Conservation (phyloP, 2,888 invertebrate species). For the Dorcus parallelipipedus region DNA sequence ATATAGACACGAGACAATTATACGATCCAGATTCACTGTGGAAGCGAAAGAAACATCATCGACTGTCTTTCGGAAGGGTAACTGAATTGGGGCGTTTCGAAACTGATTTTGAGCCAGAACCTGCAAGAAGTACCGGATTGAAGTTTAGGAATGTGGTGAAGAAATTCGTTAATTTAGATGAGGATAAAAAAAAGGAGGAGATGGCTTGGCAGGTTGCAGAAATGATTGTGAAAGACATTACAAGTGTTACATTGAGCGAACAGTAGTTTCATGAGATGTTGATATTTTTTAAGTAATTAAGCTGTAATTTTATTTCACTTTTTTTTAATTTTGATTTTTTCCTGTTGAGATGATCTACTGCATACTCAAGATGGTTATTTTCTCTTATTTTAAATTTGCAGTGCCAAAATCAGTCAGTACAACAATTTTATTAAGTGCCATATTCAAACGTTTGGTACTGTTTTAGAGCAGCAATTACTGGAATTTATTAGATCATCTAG, state of each 20-base stretch:
- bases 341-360: too few relatives aligned
- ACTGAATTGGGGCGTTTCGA: slow-evolving; percentile 88
- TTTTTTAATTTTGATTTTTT: neutral
- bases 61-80: slow-evolving; percentile 81
- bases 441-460: too few relatives aligned
- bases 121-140: slow-evolving; percentile 54
- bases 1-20: slow-evolving; percentile 77
- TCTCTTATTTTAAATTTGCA: too few relatives aligned
- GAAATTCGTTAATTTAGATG: slow-evolving; percentile 77
- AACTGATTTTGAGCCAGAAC: slow-evolving; percentile 82
- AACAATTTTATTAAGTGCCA: too few relatives aligned
- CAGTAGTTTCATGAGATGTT: slow-evolving; percentile 17
- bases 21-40: slow-evolving; percentile 87
- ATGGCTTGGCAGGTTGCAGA: slow-evolving; percentile 97
- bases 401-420: too few relatives aligned
- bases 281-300: neutral
- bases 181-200: slow-evolving; percentile 89
- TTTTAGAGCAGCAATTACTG: too few relatives aligned
- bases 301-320: neutral
- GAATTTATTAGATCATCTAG: too few relatives aligned
- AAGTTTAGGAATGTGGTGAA: slow-evolving; percentile 61
- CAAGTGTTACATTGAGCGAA: slow-evolving; percentile 73
- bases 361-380: too few relatives aligned
- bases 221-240: slow-evolving; percentile 95
- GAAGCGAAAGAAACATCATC: slow-evolving; percentile 71